phyloP scores from a whole-genome alignment of 1,140 invertebrate species.

The Pseudomyrmex concolor region DNA sequence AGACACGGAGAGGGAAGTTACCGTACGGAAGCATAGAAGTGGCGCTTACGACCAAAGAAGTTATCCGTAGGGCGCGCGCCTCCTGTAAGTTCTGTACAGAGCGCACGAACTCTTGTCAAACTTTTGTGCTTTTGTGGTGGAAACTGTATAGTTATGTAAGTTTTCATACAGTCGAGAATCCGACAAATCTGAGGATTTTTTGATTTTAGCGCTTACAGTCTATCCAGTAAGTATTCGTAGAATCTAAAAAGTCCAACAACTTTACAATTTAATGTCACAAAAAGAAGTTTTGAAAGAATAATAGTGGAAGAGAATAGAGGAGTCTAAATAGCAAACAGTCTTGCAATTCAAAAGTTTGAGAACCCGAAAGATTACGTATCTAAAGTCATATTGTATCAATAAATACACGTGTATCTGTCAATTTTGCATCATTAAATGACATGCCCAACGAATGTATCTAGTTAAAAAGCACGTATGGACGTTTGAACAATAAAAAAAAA shows the following conservation, averaged over 20 bases:
- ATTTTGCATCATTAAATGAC: not conserved
- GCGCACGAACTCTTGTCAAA: constrained; percentile 36
- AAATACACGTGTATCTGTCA: not conserved
- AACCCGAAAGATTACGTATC: not conserved
- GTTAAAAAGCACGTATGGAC: constrained; percentile 69
- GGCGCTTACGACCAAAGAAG: constrained; percentile 74
- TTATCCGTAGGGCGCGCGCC: constrained; percentile 66
- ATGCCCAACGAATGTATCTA: constrained; percentile 46
- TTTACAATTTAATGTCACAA: constrained; percentile 19
- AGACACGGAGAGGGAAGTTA: constrained; percentile 21
- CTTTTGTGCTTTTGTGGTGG: constrained; percentile 53
- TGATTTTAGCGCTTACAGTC: not conserved
- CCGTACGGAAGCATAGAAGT: constrained; percentile 60
- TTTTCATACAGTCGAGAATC: constrained; percentile 19
- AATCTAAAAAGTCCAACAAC: not conserved
- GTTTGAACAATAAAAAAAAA: constrained; percentile 74
- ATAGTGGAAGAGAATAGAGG: not conserved
- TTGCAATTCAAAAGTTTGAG: constrained; percentile 26
- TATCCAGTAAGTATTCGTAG: not conserved
- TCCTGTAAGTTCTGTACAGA: constrained; percentile 65
- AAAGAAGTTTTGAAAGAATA: constrained; percentile 16
- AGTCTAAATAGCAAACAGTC: not conserved
- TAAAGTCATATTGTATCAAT: constrained; percentile 22
- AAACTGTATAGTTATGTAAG: constrained; percentile 33
- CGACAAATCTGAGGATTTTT: constrained; percentile 2